Evolutionary conservation across 2,797 vertebrate species (phyloP).

Genomic region (Acanthis flammea): DNA sequence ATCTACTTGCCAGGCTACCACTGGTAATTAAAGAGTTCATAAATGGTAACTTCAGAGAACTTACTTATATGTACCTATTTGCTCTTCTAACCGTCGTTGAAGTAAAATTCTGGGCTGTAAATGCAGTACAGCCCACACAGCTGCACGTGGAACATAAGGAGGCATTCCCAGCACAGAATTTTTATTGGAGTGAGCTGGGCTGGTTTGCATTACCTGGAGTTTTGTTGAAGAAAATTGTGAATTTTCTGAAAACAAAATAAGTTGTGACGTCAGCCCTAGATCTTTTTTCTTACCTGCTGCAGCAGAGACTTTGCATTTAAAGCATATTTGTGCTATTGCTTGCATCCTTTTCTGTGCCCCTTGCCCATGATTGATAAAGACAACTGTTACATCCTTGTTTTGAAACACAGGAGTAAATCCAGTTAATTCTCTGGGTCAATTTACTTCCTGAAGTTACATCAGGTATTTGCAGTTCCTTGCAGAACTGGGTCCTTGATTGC

Average conservation of each 20-base stretch:
- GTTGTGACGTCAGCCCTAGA: fast-evolving
- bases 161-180: not conserved
- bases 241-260: not conserved
- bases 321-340: not conserved
- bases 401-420: not conserved
- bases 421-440: not conserved
- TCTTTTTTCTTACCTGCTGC: not conserved
- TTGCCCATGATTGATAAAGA: not conserved
- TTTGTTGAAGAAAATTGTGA: not conserved
- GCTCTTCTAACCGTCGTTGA: not conserved
- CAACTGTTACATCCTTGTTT: not conserved
- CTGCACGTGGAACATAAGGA: not conserved
- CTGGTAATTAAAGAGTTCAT: not conserved
- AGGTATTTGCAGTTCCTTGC: not conserved
- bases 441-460: not conserved
- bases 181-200: not conserved
- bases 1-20: not conserved
- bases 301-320: not conserved
- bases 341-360: not conserved
- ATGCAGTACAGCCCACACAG: not conserved
- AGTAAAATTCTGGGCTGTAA: not conserved
- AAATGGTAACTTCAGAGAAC: not conserved
- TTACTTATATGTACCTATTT: not conserved
- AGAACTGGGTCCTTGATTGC: not conserved
- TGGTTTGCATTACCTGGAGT: fast-evolving